Conservation (phyloP, 2,797 vertebrate species). For the Pseudocheirus occidentalis region DNA sequence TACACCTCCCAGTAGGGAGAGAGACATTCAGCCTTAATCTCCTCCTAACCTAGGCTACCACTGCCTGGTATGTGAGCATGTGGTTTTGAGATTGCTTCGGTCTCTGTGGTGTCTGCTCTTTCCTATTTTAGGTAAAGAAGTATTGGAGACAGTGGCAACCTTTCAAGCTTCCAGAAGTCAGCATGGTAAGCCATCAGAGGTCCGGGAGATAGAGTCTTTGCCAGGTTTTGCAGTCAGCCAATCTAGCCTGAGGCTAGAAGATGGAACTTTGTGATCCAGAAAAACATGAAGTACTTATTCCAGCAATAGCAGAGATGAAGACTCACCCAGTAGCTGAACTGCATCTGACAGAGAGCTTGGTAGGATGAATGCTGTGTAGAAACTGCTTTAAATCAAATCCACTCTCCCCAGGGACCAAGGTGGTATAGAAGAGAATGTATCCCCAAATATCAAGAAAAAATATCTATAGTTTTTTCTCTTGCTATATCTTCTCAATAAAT, state of each 20-base stretch:
- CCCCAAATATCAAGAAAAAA: not conserved
- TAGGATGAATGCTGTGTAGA: not conserved
- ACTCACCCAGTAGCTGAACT: not conserved
- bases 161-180: not conserved
- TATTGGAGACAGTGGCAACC: not conserved
- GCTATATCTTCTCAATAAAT: not conserved
- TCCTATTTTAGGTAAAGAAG: not conserved
- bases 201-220: not conserved
- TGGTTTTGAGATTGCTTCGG: not conserved
- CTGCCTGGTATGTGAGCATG: not conserved
- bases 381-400: not conserved
- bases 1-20: not conserved
- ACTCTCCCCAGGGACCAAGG: not conserved
- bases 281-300: not conserved
- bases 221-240: not conserved
- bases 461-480: not conserved
- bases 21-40: not conserved
- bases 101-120: not conserved
- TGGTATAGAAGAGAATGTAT: not conserved
- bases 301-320: not conserved
- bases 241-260: not conserved
- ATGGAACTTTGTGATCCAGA: not conserved
- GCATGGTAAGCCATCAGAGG: not conserved
- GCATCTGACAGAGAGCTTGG: not conserved
- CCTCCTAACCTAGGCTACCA: not conserved